A percentile compares a stretch with the other conserved stretches of the same genome.
Conservation (phyloP, 2,888 invertebrate genomes). For the Hipparchia semele region DNA sequence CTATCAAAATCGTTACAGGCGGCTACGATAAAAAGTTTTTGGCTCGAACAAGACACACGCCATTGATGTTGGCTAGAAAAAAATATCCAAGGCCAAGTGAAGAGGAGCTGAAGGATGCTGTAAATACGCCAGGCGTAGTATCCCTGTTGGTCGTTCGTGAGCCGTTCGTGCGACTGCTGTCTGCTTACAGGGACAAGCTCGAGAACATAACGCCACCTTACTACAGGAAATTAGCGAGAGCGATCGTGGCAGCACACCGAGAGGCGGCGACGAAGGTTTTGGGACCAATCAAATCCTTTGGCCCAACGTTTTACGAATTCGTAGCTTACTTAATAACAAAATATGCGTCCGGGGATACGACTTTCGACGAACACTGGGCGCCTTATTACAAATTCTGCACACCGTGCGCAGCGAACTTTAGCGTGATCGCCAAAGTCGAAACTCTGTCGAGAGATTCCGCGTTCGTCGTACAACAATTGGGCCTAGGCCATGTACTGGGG, state of each 20-base stretch:
- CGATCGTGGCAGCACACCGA: slow-evolving; percentile 85
- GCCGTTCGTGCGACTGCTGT: slow-evolving; percentile 88
- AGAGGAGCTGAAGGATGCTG: slow-evolving; percentile 84
- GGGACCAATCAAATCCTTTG: slow-evolving; percentile 67
- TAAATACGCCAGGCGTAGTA: slow-evolving; percentile 82
- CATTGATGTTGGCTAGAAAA: slow-evolving; percentile 86
- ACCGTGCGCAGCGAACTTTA: slow-evolving; percentile 86
- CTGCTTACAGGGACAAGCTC: slow-evolving; percentile 89
- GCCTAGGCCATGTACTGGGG: slow-evolving; percentile 79
- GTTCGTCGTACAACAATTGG: slow-evolving; percentile 83
- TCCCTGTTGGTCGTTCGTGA: slow-evolving; percentile 88
- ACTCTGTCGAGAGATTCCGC: slow-evolving; percentile 84
- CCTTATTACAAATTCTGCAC: slow-evolving; percentile 86
- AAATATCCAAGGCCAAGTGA: slow-evolving; percentile 87
- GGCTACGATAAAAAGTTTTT: slow-evolving; percentile 84
- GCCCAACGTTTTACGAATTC: slow-evolving; percentile 88
- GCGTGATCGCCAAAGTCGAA: slow-evolving; percentile 85
- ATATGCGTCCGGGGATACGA: slow-evolving; percentile 76
- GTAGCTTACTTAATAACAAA: slow-evolving; percentile 86
- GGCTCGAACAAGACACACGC: slow-evolving; percentile 83
- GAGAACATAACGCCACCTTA: slow-evolving; percentile 87
- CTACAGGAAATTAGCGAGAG: slow-evolving; percentile 86
- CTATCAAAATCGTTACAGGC: slow-evolving; percentile 56
- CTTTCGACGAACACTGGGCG: slow-evolving; percentile 86
- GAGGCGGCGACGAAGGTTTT: slow-evolving; percentile 59